Base-by-base conservation (phyloP, 2,888 invertebrate species). In the Chloroclystis v-ata region DNA sequence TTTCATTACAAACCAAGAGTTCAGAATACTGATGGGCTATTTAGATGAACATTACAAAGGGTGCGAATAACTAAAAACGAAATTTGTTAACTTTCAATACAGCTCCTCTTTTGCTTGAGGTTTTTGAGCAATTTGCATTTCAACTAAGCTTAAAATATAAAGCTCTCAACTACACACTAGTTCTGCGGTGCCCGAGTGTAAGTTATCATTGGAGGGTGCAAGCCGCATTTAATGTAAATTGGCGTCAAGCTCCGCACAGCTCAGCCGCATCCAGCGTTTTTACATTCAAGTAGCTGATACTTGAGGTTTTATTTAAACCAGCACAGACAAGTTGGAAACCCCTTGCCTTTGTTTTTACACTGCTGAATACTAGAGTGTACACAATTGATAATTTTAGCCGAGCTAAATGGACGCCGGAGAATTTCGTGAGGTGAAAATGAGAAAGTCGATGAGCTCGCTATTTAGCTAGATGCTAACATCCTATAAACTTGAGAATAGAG, bases 201-300 rank as follows among this genome's bases (percentile, higher is more conserved):
- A 80, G 75, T 75, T 82, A 82, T 82, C 78, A 78, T 77, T 75
- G 67, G 73, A 67, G 67, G 72, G 65, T 64, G 73, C 72, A 71
- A 67, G 72, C 83, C 82, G 82, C 83, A 78, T 82, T 84, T 82
- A 82, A 85, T 84, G 83, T 78, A 84, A 85, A 84, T 85, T 78
- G 78, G 72, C 75, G 74, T 72, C 75, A 75, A 69, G 61, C 62
- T 63, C 62, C 63, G 69, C 69, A 66, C 67, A 62, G 59, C 64
- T 60, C 68, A 59, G 65, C 72, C 74, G 77, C 74, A 73, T 72
- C 72, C 75, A 72, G 69, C 69, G 73, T 78, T 83, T 83, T 83
- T 80, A 76, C 75, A 82, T 80, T 81, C 78, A 81, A 82, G 82
- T 78, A 78, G 76, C 74, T 72, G 72, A 74, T 78, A 75, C 82